Evolutionary conservation across 2,113 vertebrate genomes (phyloP), one percentile per base, ranked within the genome.

Genomic region (Carettochelys insculpta): DNA sequence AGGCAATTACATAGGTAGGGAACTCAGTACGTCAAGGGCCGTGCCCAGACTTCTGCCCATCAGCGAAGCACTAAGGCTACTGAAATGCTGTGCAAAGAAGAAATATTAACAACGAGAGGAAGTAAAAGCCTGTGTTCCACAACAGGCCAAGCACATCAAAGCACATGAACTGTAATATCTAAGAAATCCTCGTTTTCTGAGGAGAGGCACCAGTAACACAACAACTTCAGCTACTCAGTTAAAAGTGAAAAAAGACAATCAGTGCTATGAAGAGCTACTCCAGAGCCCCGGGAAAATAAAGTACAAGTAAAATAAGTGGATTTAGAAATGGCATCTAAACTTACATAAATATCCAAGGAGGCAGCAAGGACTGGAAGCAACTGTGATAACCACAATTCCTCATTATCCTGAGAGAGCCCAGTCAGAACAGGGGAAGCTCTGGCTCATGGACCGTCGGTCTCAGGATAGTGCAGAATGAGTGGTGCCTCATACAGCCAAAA

Each of bases 361-460:
- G 3, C 80, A 48, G 19, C 79, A 71, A 90, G 29, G 51, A 82
- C 85, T 25, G 24, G 75, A 91, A 86, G 11, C 58, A 75, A 14
- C 14, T 89, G 68, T 2, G 1, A 77, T 89, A 90, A 56, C 13
- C 82, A 83, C 68, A 88, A 79, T 38, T 92, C 90, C 22, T 2
- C 1, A 0, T 38, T 53, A 5, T 54, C 88, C 47, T 89, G 73
- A 77, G 3, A 47, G 58, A 47, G 53, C 68, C 38, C 54, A 89
- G 71, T 16, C 24, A 90, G 76, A 95, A 94, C 13, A 27, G 54
- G 2, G 85, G 43, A 68, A 68, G n/a, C 19, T 68, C 61, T 80
- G 54, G 93, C 82, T 71, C n/a, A 86, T 34, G 38, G 16, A 77
- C n/a, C 92, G 90, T 38, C 84, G 58, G 91, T 92, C 94, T 94